Evolutionary conservation across 2,113 vertebrate species (phyloP).

Genomic region (Toxotes chatareus): DNA sequence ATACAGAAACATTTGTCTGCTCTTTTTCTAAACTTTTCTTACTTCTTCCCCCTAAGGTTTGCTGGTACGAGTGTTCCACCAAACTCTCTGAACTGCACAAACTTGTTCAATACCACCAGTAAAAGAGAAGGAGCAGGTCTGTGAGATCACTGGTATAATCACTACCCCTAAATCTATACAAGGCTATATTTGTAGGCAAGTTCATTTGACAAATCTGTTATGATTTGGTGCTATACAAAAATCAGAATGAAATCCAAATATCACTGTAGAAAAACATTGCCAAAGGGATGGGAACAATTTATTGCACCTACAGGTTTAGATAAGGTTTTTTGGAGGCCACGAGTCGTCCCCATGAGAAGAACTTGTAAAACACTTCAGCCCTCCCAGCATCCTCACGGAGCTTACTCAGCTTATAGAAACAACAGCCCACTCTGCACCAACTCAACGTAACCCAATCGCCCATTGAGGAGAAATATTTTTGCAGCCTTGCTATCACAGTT

Average conservation of each 20-base stretch:
- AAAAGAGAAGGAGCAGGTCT: not conserved
- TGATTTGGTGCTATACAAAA: no score
- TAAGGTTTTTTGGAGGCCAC: slow-evolving; percentile 37
- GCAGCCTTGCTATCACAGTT: slow-evolving; percentile 69
- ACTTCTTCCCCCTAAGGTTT: not conserved
- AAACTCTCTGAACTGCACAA: not conserved
- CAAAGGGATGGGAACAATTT: slow-evolving; percentile 25
- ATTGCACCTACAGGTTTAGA: slow-evolving; percentile 38
- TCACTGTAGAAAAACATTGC: not conserved
- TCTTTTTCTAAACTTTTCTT: not conserved
- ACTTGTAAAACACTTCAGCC: slow-evolving; percentile 63
- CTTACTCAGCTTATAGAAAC: slow-evolving; percentile 35
- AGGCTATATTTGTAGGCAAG: no score
- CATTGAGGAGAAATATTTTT: slow-evolving; percentile 58
- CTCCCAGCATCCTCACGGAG: slow-evolving; percentile 53
- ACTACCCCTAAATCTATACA: no score
- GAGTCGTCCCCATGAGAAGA: slow-evolving; percentile 20
- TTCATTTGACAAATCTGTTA: no score
- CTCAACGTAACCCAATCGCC: slow-evolving; percentile 64
- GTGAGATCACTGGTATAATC: no score
- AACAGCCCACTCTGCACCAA: slow-evolving; percentile 30
- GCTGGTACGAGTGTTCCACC: not conserved
- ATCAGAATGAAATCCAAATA: not conserved
- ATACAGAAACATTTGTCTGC: not conserved
- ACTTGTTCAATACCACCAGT: not conserved